A percentile compares a stretch with the other conserved stretches of the same genome.
These are phyloP conservation scores for Mamestra configurata DNA, from an alignment of 1,140 invertebrate genomes.

Conservation along the genomic window DNA sequence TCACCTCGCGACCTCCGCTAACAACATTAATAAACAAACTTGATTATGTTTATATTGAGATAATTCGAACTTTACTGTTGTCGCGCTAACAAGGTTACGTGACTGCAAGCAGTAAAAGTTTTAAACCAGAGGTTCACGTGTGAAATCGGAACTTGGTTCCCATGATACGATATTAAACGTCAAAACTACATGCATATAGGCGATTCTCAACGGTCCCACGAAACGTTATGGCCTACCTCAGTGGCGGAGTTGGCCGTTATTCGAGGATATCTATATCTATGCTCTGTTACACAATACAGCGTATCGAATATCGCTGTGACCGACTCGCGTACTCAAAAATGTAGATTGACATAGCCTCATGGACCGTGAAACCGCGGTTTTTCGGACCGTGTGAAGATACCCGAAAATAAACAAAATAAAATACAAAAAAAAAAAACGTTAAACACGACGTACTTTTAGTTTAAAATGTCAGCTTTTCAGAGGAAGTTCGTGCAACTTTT, in stretches of 20 bases:
- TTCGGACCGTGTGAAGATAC: conserved; percentile 56
- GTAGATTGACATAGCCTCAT: conserved; percentile 65
- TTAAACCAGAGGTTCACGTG: conserved; percentile 59
- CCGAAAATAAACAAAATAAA: conserved; percentile 20
- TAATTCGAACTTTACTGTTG: conserved; percentile 48
- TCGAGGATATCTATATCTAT: conserved; percentile 75
- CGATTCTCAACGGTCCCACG: conserved; percentile 73
- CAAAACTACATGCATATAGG: conserved; percentile 69
- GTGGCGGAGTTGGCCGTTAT: conserved; percentile 73
- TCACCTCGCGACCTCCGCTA: conserved; percentile 22
- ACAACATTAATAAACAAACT: conserved; percentile 44
- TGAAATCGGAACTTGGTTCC: conserved; percentile 68
- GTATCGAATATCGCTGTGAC: conserved; percentile 68
- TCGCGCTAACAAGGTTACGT: conserved; percentile 58
- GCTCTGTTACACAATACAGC: conserved; percentile 60
- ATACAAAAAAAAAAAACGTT: conserved; percentile 2
- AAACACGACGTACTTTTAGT: conserved; percentile 21
- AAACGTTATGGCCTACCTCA: conserved; percentile 74
- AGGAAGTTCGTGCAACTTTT: conserved; percentile 20
- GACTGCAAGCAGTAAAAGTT: conserved; percentile 60
- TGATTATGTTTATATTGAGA: conserved; percentile 43
- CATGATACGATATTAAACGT: conserved; percentile 74
- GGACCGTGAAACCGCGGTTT: conserved; percentile 71
- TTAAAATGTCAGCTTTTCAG: conserved; percentile 15
- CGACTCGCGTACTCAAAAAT: conserved; percentile 62